A percentile compares a stretch with the other conserved stretches of the same genome.
These are phyloP conservation scores for Catharus fuscescens DNA, from an alignment of 2,113 vertebrate species.

Conservation along the genomic window DNA sequence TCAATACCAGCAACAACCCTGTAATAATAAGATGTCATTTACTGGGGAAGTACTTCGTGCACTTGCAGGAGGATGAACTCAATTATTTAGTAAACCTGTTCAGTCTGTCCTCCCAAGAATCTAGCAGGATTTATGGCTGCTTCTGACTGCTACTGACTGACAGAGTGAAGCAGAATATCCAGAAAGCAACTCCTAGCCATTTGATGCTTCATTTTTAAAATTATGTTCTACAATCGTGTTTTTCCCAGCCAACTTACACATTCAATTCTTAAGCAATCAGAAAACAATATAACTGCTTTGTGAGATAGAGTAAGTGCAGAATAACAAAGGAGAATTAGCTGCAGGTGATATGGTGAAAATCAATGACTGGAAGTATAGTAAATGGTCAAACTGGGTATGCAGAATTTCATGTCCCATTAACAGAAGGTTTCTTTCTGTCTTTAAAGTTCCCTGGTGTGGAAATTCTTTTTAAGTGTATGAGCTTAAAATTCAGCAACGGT, in stretches of 20 bases:
- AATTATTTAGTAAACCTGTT: conserved; percentile 15
- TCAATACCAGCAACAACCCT: not conserved
- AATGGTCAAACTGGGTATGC: not conserved
- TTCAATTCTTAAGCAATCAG: not conserved
- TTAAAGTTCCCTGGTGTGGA: not conserved
- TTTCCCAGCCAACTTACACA: not conserved
- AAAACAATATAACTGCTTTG: not conserved
- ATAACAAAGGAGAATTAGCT: not conserved
- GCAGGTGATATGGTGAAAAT: not conserved
- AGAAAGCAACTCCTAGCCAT: not conserved
- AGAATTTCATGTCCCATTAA: not conserved
- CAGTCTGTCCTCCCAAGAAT: not conserved
- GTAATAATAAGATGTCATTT: not conserved
- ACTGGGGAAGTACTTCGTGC: not conserved
- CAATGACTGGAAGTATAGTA: not conserved
- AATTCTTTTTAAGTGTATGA: not conserved
- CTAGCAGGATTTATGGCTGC: not conserved
- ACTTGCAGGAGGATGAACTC: not conserved
- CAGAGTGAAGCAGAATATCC: not conserved
- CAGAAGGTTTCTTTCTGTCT: not conserved
- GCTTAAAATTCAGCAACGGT: not conserved
- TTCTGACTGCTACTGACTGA: not conserved
- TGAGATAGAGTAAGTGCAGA: not conserved
- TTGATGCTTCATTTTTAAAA: not conserved
- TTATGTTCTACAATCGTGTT: not conserved